Evolutionary conservation across 2,888 invertebrate genomes (phyloP).

Genomic region (Drosophila macrospina): DNA sequence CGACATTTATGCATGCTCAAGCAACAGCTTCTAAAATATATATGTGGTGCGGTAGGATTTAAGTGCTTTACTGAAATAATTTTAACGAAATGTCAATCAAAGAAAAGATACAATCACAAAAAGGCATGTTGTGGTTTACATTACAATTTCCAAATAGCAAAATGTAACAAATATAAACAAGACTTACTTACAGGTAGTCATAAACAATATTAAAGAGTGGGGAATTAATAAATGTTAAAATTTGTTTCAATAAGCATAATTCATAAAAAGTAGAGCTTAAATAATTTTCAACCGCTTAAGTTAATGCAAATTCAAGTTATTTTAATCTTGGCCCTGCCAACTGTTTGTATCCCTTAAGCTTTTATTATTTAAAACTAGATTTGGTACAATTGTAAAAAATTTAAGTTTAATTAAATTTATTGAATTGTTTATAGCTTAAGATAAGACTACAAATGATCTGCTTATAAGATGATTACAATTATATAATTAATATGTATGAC

Average conservation of each 20-base stretch:
- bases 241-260: too few relatives aligned
- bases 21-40: not conserved
- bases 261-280: too few relatives aligned
- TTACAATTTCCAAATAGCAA: constrained; percentile 1
- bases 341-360: not conserved
- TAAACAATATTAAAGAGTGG: too few relatives aligned
- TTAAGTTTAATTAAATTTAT: not conserved
- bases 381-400: not conserved
- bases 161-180: not conserved
- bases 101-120: not conserved
- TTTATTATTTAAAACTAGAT: constrained; percentile 18
- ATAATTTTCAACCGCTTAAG: not conserved
- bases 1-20: constrained; percentile 32
- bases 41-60: not conserved
- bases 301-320: not conserved
- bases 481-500: not conserved
- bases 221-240: too few relatives aligned
- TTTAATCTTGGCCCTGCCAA: not conserved
- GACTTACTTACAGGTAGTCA: not conserved
- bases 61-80: constrained; percentile 17
- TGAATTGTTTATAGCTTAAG: constrained; percentile 1
- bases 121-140: too few relatives aligned
- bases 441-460: not conserved
- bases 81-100: constrained; percentile 23
- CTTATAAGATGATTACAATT: not conserved